Percentiles rank a stretch among this genome's conserved stretches.
Conservation (phyloP, 1,140 invertebrate species). For the Magallana ariakensis region DNA sequence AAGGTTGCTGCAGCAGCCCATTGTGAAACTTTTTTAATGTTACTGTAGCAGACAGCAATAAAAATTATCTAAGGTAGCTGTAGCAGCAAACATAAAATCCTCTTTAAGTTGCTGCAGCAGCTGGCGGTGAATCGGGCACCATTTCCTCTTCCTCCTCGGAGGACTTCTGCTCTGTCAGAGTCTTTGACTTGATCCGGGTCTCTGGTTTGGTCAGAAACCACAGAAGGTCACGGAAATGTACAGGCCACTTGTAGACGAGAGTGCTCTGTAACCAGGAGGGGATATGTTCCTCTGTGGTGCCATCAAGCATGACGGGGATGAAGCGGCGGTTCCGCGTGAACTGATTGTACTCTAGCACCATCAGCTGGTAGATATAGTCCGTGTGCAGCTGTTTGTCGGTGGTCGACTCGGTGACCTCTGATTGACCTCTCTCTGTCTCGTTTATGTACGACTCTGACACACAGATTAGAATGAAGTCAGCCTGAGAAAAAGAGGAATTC, state of each 20-base stretch:
- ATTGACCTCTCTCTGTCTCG: constrained; percentile 51
- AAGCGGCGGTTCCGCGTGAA: constrained; percentile 50
- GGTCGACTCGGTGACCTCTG: not conserved
- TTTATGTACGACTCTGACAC: constrained; percentile 61
- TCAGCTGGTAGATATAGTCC: constrained; percentile 64
- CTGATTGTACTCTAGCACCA: constrained; percentile 56
- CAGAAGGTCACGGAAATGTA: constrained; percentile 65
- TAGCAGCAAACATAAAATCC: no score
- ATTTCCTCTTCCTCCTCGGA: constrained; percentile 14
- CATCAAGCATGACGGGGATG: constrained; percentile 63
- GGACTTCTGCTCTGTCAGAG: not conserved
- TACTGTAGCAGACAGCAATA: no score
- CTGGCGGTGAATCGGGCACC: constrained; percentile 5
- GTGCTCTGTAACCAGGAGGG: constrained; percentile 61
- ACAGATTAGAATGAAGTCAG: constrained; percentile 69
- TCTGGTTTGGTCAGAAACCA: constrained; percentile 68
- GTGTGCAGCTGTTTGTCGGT: constrained; percentile 56
- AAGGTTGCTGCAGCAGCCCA: no score
- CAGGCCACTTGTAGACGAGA: constrained; percentile 63
- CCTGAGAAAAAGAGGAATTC: constrained; percentile 54
- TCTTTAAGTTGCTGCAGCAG: not conserved
- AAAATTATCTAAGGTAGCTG: no score
- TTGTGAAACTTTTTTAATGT: no score
- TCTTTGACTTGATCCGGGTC: constrained; percentile 56
- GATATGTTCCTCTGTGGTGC: constrained; percentile 36